Conservation (phyloP, 2,888 invertebrate species). For the Caenorhabditis angaria region DNA sequence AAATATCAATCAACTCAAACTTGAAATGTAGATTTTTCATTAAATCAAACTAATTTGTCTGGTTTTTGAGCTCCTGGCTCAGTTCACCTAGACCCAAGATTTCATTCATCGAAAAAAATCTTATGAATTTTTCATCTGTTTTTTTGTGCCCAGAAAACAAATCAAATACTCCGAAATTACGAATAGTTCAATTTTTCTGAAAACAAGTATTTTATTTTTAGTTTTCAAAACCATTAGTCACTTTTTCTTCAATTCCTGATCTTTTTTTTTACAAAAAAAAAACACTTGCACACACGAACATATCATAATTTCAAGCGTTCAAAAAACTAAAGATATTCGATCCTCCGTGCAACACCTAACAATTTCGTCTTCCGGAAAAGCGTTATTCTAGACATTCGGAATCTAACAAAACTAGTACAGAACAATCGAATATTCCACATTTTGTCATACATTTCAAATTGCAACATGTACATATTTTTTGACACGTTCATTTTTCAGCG, state of each 20-base stretch:
- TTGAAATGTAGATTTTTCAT: no score
- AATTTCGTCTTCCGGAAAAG: background rate
- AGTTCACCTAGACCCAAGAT: no score
- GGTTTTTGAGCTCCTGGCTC: no score
- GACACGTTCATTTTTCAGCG: background rate
- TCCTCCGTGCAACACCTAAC: background rate
- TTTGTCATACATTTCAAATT: slow-evolving; percentile 4
- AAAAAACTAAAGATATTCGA: background rate
- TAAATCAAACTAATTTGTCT: no score
- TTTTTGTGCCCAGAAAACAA: no score
- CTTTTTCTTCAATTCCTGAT: background rate
- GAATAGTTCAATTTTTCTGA: no score
- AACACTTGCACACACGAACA: background rate
- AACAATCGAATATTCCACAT: background rate
- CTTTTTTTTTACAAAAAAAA: background rate
- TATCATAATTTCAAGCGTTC: background rate
- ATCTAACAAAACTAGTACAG: background rate
- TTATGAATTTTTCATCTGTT: no score
- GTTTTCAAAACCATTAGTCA: no score
- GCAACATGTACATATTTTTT: background rate
- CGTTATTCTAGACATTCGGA: background rate
- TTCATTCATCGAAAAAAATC: no score
- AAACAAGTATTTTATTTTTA: no score
- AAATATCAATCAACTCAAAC: no score
- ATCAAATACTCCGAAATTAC: no score